Conservation (phyloP, 2,888 invertebrate species). For the Sericinus montela region DNA sequence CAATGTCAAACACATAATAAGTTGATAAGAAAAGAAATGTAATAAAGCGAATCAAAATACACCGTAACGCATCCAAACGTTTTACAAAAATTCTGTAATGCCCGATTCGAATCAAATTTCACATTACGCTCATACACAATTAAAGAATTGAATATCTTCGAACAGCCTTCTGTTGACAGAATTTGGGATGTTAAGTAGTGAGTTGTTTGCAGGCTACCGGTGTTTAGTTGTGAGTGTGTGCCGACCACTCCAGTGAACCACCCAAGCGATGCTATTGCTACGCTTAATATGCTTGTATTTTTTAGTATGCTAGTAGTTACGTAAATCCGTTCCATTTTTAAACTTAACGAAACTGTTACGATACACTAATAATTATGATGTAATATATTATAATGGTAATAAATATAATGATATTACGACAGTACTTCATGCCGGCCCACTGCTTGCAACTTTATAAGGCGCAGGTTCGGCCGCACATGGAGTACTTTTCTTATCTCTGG, state of each 20-base stretch:
- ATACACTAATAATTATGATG: too few relatives aligned
- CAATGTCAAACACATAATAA: too few relatives aligned
- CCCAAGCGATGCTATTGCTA: slow-evolving; percentile 26
- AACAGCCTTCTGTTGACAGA: slow-evolving; percentile 43
- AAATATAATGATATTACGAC: too few relatives aligned
- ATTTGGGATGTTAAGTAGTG: slow-evolving; percentile 54
- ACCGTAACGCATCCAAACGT: too few relatives aligned
- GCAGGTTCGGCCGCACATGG: too few relatives aligned
- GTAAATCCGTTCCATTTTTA: slow-evolving; percentile 26
- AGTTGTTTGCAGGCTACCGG: slow-evolving; percentile 72
- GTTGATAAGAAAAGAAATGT: too few relatives aligned
- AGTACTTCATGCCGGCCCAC: too few relatives aligned
- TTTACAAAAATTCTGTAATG: not conserved
- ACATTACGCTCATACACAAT: slow-evolving; percentile 12
- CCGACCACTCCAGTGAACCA: slow-evolving; percentile 70
- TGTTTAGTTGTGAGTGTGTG: slow-evolving; percentile 64
- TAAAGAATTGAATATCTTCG: slow-evolving; percentile 22
- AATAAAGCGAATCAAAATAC: too few relatives aligned
- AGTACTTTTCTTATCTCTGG: too few relatives aligned
- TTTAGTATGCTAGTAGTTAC: slow-evolving; percentile 29
- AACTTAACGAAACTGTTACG: too few relatives aligned
- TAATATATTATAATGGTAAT: too few relatives aligned
- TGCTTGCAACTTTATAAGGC: too few relatives aligned
- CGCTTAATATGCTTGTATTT: slow-evolving; percentile 34
- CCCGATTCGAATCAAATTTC: slow-evolving; percentile 15